Base-by-base conservation (phyloP, 2,797 vertebrate genomes). In the Spheniscus humboldti region DNA sequence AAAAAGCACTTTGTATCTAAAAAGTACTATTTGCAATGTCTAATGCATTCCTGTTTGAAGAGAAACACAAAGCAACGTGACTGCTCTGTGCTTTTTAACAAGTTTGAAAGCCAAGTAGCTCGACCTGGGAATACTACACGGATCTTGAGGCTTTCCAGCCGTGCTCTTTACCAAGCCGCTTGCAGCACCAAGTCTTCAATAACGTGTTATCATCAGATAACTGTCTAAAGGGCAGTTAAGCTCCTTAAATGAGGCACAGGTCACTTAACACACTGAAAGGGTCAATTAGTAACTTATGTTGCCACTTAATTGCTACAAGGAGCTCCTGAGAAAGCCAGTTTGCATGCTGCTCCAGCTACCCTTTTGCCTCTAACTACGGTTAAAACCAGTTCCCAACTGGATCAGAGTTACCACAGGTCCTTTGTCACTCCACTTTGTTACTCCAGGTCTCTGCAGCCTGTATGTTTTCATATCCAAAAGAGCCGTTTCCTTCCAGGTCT, bases 221-320 rank as follows among this genome's bases (percentile, higher is more conserved):
- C 77, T 59, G 82, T 78, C 84, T 3, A 6, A 43, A 64, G 94
- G 92, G 37, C 96, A 90, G 33, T 67, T 87, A 96, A 96, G 95
- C 94, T 85, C 80, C 96, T 97, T 94, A 87, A 94, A 94, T 66
- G 86, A 94, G 86, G 5, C 95, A 93, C 94, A 96, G 95, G 95
- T 97, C 96, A 97, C 95, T 94, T 93, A 93, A 89, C 84, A 67
- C 88, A 71, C 86, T 95, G 88, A 96, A 95, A 97, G 68, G 92
- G 86, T 96, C 96, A 96, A 96, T 97, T 92, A 97, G 96, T 47
- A 95, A 96, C 90, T 95, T 73, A 45, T 80, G 93, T 48, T 39
- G 63, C 74, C 90, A 95, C 92, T 92, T 96, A 95, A 94, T 95
- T 92, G 91, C 90, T 90, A 75, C 91, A 95, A 96, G 91, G 76